A percentile compares a stretch with the other conserved stretches of the same genome.
Conservation (phyloP, 2,797 vertebrate genomes). For the Coilia nasus region DNA sequence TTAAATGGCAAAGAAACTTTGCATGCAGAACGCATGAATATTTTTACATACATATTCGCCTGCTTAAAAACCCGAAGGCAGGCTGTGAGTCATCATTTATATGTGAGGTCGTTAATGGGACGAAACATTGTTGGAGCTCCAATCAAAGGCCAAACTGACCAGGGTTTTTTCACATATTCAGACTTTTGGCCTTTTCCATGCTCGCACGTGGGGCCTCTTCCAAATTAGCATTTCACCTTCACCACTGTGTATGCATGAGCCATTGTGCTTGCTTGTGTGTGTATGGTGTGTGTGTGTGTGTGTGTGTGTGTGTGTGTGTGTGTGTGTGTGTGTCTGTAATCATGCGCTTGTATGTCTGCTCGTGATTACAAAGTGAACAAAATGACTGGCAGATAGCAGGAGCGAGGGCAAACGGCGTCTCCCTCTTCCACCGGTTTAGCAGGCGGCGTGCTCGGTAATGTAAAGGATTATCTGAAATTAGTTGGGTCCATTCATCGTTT, state of each 20-base stretch:
- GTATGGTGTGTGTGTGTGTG: constrained; percentile 6
- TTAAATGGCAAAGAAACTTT: constrained; percentile 21
- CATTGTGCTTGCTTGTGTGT: neutral
- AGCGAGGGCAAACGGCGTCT: constrained; percentile 58
- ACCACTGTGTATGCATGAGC: constrained; percentile 41
- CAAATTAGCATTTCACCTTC: constrained; percentile 43
- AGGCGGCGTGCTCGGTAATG: constrained; percentile 56
- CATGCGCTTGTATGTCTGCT: constrained; percentile 18
- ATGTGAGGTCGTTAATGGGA: neutral
- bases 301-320: constrained; percentile 40
- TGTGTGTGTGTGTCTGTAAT: constrained; percentile 27
- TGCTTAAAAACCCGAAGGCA: constrained; percentile 6
- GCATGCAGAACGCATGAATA: constrained; percentile 21
- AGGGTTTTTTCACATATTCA: neutral
- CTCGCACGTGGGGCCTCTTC: neutral
- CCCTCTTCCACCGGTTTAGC: constrained; percentile 68
- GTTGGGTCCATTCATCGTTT: constrained; percentile 76
- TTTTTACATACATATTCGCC: neutral
- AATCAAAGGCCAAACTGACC: neutral
- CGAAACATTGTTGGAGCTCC: neutral
- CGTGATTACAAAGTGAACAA: constrained; percentile 39
- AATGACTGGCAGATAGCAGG: constrained; percentile 64
- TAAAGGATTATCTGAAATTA: constrained; percentile 78
- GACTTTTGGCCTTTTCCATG: neutral
- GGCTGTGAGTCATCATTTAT: neutral